Evolutionary conservation across 2,888 invertebrate species (phyloP).

Genomic region (Drosophila suboccidentalis): DNA sequence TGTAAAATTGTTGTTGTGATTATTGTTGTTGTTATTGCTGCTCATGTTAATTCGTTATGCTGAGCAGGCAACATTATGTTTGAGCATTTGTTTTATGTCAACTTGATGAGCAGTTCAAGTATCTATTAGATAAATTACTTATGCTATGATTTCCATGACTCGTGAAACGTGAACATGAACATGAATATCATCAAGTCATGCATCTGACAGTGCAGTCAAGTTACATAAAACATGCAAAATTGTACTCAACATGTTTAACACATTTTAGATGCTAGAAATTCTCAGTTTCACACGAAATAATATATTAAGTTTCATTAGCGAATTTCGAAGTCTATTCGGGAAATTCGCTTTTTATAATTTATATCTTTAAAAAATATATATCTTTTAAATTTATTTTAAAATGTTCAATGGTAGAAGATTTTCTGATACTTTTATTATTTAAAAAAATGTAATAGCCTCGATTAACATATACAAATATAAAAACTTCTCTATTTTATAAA

Average conservation of each 20-base stretch:
- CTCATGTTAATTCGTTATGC: constrained; percentile 57
- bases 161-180: constrained; percentile 45
- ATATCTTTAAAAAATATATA: not conserved
- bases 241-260: constrained; percentile 2
- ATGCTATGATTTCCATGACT: constrained; percentile 25
- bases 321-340: not conserved
- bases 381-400: no score
- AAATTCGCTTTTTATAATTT: not conserved
- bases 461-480: no score
- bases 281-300: not conserved
- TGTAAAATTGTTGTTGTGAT: constrained; percentile 44
- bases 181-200: constrained; percentile 39
- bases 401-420: no score
- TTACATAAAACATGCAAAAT: constrained; percentile 7
- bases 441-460: no score
- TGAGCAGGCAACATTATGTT: constrained; percentile 61
- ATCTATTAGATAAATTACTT: constrained; percentile 70
- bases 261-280: not conserved
- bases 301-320: not conserved
- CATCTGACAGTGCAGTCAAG: constrained; percentile 9
- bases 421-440: no score
- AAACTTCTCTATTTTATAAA: no score
- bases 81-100: constrained; percentile 74
- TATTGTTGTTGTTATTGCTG: constrained; percentile 35
- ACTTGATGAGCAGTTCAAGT: constrained; percentile 70